Percentiles rank a stretch among this genome's conserved stretches.
Conservation (phyloP, 2,797 vertebrate genomes). For the Sebastes vulpes region DNA sequence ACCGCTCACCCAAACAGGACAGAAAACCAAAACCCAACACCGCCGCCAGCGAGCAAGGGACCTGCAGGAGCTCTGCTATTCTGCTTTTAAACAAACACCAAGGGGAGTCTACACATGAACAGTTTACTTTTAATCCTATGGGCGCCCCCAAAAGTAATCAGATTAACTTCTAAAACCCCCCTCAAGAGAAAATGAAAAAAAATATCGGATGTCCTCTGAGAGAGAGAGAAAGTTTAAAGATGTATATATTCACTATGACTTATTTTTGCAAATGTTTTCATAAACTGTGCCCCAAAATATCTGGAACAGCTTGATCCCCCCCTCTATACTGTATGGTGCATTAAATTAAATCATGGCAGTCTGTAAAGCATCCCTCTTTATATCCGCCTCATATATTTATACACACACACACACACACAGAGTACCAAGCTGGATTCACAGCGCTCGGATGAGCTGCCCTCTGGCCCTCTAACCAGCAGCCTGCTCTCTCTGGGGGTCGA, state of each 20-base stretch:
- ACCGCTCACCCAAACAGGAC: constrained; percentile 37
- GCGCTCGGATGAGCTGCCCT: neutral
- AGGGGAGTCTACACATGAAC: constrained; percentile 39
- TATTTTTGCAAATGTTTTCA: constrained; percentile 26
- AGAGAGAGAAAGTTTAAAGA: neutral
- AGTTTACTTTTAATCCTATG: constrained; percentile 68
- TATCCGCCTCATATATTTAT: neutral
- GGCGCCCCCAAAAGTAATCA: constrained; percentile 61
- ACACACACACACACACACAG: neutral
- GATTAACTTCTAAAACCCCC: constrained; percentile 63
- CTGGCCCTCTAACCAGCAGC: neutral
- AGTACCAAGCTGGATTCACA: neutral
- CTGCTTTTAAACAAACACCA: constrained; percentile 72
- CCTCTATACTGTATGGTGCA: neutral
- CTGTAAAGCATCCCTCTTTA: neutral
- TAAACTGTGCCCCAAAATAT: constrained; percentile 6
- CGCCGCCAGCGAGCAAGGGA: neutral
- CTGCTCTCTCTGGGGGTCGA: constrained; percentile 10
- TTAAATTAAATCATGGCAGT: constrained; percentile 20
- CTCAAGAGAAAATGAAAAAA: constrained; percentile 48
- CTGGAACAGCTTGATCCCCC: constrained; percentile 5
- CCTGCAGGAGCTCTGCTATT: constrained; percentile 23
- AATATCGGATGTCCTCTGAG: constrained; percentile 38
- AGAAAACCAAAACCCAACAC: constrained; percentile 55
- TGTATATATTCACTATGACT: neutral